Percentiles rank a stretch among this genome's conserved stretches.
These are phyloP conservation scores for Cheumatopsyche charites DNA, from an alignment of 1,140 invertebrate genomes.

Conservation along the genomic window DNA sequence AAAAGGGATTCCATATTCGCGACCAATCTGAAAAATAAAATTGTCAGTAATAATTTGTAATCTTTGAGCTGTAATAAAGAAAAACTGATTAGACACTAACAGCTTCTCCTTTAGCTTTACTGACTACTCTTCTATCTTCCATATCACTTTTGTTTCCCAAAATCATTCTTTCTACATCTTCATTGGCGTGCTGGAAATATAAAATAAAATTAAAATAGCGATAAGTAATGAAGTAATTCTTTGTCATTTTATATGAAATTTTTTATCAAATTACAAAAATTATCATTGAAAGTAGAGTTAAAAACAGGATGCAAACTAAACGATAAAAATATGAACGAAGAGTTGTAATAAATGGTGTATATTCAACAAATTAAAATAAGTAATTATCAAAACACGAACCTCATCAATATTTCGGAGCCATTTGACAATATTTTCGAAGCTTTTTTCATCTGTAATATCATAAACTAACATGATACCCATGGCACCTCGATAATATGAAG, in stretches of 20 bases:
- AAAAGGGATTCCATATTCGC: slow-evolving; percentile 93
- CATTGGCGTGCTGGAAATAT: slow-evolving; percentile 71
- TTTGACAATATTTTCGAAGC: slow-evolving; percentile 98
- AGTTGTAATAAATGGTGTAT: slow-evolving; percentile 4
- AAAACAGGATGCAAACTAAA: neutral
- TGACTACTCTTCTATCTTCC: slow-evolving; percentile 86
- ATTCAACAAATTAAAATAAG: neutral
- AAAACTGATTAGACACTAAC: slow-evolving; percentile 50
- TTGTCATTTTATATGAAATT: no score
- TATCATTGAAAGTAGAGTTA: no score
- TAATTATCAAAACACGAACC: slow-evolving; percentile 54
- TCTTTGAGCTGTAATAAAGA: neutral
- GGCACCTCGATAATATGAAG: slow-evolving; percentile 96
- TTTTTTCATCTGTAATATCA: slow-evolving; percentile 98
- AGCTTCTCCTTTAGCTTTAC: slow-evolving; percentile 69
- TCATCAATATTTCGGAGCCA: slow-evolving; percentile 99
- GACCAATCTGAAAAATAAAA: slow-evolving; percentile 64
- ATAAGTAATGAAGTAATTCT: no score
- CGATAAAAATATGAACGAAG: slow-evolving; percentile 1
- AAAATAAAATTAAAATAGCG: no score
- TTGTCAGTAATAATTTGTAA: neutral
- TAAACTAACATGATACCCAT: slow-evolving; percentile 99
- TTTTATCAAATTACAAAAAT: no score
- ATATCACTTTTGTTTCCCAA: slow-evolving; percentile 95
- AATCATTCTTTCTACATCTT: slow-evolving; percentile 95